Conservation (phyloP, 2,888 invertebrate species). For the Amiota communis region DNA sequence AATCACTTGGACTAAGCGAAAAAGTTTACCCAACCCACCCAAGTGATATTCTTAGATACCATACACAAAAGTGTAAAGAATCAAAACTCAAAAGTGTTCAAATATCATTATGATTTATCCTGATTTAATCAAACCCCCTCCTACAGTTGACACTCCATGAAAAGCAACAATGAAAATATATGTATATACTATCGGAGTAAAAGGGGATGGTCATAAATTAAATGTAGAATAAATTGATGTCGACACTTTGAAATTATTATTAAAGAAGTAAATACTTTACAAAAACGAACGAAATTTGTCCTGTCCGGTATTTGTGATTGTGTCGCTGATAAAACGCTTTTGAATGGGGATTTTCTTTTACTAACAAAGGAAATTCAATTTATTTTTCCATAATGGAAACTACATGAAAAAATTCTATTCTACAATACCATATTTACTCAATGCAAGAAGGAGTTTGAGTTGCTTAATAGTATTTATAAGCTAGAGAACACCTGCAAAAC, state of each 20-base stretch:
- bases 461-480: no score
- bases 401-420: neutral
- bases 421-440: constrained; percentile 7
- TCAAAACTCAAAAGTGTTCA: no score
- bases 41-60: neutral
- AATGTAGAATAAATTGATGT: constrained; percentile 28
- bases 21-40: no score
- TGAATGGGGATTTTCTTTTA: neutral
- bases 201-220: constrained; percentile 16
- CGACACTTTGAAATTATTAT: constrained; percentile 22
- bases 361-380: constrained; percentile 31
- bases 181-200: no score
- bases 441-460: no score
- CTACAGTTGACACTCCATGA: no score
- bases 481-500: no score
- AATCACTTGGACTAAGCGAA: no score
- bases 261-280: no score
- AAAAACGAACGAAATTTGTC: neutral
- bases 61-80: neutral
- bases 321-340: constrained; percentile 6
- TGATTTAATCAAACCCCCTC: no score
- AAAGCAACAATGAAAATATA: no score
- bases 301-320: constrained; percentile 1
- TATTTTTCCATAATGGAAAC: constrained; percentile 27
- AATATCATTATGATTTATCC: no score